A percentile compares a stretch with the other conserved stretches of the same genome.
These are phyloP conservation scores for Epiblema foenella DNA, from an alignment of 2,888 invertebrate genomes.

Conservation along the genomic window DNA sequence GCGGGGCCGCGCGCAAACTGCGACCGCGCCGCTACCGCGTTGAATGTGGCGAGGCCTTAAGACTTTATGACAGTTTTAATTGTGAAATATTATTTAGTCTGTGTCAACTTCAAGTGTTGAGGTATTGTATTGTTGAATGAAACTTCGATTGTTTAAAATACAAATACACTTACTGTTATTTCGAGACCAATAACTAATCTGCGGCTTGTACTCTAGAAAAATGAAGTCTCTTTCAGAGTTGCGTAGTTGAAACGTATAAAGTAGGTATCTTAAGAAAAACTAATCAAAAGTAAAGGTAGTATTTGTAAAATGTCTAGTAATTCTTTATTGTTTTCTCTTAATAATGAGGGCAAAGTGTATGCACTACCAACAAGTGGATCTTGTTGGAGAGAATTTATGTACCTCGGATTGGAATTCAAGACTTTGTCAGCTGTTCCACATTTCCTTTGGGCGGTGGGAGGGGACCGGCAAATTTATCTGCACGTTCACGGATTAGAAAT, in stretches of 20 bases:
- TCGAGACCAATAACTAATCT: not conserved
- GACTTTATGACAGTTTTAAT: no score
- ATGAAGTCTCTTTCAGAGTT: conserved; percentile 6
- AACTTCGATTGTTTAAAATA: conserved; percentile 25
- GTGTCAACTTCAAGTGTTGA: conserved; percentile 1
- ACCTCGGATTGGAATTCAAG: conserved; percentile 94
- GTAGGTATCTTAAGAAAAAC: not conserved
- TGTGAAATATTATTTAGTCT: conserved; percentile 4
- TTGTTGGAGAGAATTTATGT: conserved; percentile 94
- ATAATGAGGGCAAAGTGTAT: conserved; percentile 95
- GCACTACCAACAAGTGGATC: conserved; percentile 91
- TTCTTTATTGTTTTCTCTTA: conserved; percentile 91
- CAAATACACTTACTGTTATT: not conserved
- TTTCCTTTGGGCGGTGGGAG: conserved; percentile 96
- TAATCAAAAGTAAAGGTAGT: conserved; percentile 3
- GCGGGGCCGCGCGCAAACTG: no score
- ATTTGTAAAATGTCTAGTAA: conserved; percentile 82
- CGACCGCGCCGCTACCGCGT: no score
- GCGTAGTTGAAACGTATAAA: not conserved
- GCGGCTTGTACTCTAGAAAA: not conserved
- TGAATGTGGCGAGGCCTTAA: no score
- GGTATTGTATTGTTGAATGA: no score
- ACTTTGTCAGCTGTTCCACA: conserved; percentile 93
- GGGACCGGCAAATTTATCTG: conserved; percentile 96
- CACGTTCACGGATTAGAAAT: conserved; percentile 95